These are phyloP conservation scores for Lycaena phlaeas DNA, from an alignment of 2,888 invertebrate genomes.

Conservation along the genomic window DNA sequence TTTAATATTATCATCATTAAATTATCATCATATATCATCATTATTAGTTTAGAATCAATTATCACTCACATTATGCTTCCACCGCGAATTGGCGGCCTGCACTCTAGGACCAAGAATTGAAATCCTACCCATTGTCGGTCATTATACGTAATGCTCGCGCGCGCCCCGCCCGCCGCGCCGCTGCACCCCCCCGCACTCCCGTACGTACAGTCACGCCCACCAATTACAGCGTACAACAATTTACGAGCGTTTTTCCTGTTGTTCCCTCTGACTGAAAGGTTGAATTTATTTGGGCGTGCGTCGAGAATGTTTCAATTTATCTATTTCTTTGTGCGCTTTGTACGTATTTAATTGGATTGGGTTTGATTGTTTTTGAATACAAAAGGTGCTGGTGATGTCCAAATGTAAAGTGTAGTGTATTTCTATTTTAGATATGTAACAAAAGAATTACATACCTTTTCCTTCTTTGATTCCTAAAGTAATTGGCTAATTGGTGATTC, in stretches of 20 bases:
- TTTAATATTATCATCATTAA: too few species aligned
- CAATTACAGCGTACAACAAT: slow-evolving; percentile 14
- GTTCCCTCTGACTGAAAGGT: slow-evolving; percentile 6
- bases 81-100: too few species aligned
- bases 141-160: slow-evolving; percentile 11
- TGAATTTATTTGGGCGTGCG: slow-evolving; percentile 5
- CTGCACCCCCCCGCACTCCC: neutral
- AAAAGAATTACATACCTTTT: too few species aligned
- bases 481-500: too few species aligned
- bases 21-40: too few species aligned
- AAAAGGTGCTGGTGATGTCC: neutral
- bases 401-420: neutral
- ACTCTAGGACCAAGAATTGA: too few species aligned
- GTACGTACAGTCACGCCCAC: slow-evolving; percentile 13
- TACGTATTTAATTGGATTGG: slow-evolving; percentile 2
- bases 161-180: slow-evolving; percentile 9
- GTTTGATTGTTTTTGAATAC: neutral
- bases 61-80: too few species aligned
- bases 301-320: slow-evolving; percentile 9
- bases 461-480: too few species aligned
- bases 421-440: too few species aligned
- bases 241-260: slow-evolving; percentile 10
- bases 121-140: too few species aligned
- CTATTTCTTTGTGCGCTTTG: neutral
- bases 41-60: too few species aligned